Base-by-base conservation (phyloP, 2,113 vertebrate species). In the Raphicerus campestris region DNA sequence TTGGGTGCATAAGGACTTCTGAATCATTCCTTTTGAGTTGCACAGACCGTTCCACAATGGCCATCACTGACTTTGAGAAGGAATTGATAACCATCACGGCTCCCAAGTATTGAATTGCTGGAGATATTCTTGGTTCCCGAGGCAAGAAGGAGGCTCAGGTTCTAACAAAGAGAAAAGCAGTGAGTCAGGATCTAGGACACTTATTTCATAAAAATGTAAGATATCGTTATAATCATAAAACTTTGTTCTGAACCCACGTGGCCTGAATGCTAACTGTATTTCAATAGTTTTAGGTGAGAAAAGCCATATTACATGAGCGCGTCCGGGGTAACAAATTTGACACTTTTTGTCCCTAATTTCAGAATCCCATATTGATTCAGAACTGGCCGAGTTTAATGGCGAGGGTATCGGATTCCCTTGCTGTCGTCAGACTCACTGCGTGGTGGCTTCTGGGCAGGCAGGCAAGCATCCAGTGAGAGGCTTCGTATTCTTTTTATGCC, bases 371-470 rank as follows among this genome's bases (percentile, higher is more conserved):
- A 89, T 96, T 94, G 90, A 97, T 94, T 97, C 39, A 83, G 30
- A 93, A 42, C 47, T 89, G 17, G 58, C 91, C 47, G 89, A 66
- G 78, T 95, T 91, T 93, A 87, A 81, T 70, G 93, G 78, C 8
- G 42, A 35, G 66, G 30, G 55, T 93, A 66, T 95, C 91, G 2
- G 60, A 58, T 98, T 97, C 93, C 92, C 73, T 45, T 0, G 3
- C 56, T 80, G 89, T 97, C 95, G 70, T 87, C 89, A 84, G 14
- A 60, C 80, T 87, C 73, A 35, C 87, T 32, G 81, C 55, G 60
- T 28, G 56, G 88, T 85, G 88, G 87, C 91, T 97, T 91, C 45
- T 94, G 97, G 97, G 96, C 96, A 97, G 97, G 96, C 96, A 97
- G 91, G 83, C 93, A 39, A 17, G 63, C 53, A 51, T n/a, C 70